Evolutionary conservation across 2,797 vertebrate genomes (phyloP), one percentile per base, ranked within the genome.

Genomic region (Sebastes matsubarae): DNA sequence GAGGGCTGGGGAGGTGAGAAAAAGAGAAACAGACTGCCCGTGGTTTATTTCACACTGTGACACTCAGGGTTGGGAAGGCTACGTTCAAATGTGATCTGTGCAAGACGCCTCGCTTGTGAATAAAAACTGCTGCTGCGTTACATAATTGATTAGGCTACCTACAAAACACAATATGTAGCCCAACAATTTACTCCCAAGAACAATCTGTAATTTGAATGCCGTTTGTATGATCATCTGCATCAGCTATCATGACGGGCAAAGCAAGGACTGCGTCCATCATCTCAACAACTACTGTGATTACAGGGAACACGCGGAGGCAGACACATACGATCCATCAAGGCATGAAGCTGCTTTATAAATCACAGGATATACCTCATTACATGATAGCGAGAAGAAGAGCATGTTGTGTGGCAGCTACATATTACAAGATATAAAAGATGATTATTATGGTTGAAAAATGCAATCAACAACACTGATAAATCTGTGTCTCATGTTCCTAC

Each of bases 11-110:
- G 74, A 75, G 61, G 83, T 80, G 86, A 80, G 78, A 86, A 77
- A 78, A 80, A 84, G 58, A 22, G 57, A 73, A 88, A 82, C 75
- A 84, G 79, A 75, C 67, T 76, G 75, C 6, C 72, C 25, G 24
- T 70, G 25, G 87, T 89, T 89, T 77, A 88, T 87, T 83, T 68
- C 76, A 83, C 71, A 77, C 57, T 34, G 52, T 72, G 71, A 66
- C 58, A 57, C 80, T 69, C 68, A 2, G 67, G 64, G 60, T 34
- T 65, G 50, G 16, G 24, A 61, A 67, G 71, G 68, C 38, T 57
- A 57, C 66, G 81, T 76, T 73, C 22, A 75, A 74, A 84, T 80
- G 67, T 30, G 38, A 86, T 72, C 29, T 2, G 60, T 73, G 54
- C 29, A 73, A 61, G 64, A 67, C 1, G 7, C 36, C 16, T 14